Base-by-base conservation (phyloP, 1,140 invertebrate species). In the Stenopsyche tienmushanensis region DNA sequence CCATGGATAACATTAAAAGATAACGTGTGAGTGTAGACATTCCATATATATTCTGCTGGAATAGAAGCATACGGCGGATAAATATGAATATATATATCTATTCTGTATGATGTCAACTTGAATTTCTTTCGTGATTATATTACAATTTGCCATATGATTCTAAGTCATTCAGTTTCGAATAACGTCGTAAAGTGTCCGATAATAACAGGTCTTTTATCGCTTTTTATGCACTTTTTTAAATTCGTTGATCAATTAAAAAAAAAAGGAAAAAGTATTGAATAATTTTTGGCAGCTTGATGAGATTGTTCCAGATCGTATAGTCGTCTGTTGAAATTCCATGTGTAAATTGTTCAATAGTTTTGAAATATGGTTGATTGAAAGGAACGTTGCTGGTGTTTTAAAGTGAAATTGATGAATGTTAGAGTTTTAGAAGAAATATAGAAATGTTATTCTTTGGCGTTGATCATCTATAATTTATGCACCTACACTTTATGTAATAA, bases 401-500 rank as follows among this genome's bases (percentile, higher is more conserved):
- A 66, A 64, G 60, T 29, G 63, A 63, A 64, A 52, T 64, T 64
- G 62, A 68, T 54, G 66, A 64, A 65, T 69, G 67, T 64, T 59
- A 65, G 62, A 68, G 45, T 59, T 65, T 70, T 66, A 66, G 64
- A 59, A 66, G 55, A 55, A 66, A 70, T 67, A 67, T 70, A 64
- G 55, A 67, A 64, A 70, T 71, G 65, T 71, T 71, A 71, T 67
- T 71, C 66, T 67, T 71, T 67, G 69, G 65, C 69, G 64, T 67
- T 67, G 44, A 67, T 71, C 62, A 65, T 68, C 66, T 65, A 68
- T 68, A 67, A 71, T 71, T 71, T 71, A 71, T 71, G 69, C 69
- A 71, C 69, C 65, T 67, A 67, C 60, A 71, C 64, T 67, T 65
- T 71, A 65, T 68, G 67, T 70, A 70, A 66, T 70, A 66, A n/a